A percentile compares a stretch with the other conserved stretches of the same genome.
These are phyloP conservation scores for Embiotoca jacksoni DNA, from an alignment of 2,113 vertebrate species.

Conservation along the genomic window DNA sequence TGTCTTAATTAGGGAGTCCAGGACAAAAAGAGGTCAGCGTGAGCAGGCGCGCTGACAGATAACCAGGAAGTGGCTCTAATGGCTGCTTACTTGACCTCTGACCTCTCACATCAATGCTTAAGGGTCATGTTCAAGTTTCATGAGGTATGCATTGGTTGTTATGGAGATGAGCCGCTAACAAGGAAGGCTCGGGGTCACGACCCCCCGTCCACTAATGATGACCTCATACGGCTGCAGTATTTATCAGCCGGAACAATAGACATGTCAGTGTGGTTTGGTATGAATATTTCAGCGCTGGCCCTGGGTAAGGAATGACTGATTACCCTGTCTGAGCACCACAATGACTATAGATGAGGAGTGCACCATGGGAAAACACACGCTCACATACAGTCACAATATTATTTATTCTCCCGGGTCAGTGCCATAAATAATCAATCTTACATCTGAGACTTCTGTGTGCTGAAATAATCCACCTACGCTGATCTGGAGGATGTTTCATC, in stretches of 20 bases:
- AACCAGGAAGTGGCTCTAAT: slow-evolving; percentile 91
- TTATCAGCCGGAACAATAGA: slow-evolving; percentile 68
- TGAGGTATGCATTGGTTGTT: slow-evolving; percentile 84
- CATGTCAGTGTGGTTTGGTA: slow-evolving; percentile 58
- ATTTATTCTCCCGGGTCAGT: slow-evolving; percentile 56
- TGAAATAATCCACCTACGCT: slow-evolving; percentile 37
- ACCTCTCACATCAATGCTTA: slow-evolving; percentile 82
- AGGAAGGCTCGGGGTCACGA: slow-evolving; percentile 53
- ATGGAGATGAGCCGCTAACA: slow-evolving; percentile 77
- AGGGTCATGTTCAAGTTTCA: slow-evolving; percentile 91
- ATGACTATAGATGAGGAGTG: slow-evolving; percentile 64
- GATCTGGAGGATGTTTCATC: slow-evolving; percentile 22
- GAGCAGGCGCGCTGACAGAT: slow-evolving; percentile 86
- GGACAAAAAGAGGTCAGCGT: slow-evolving; percentile 87
- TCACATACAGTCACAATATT: slow-evolving; percentile 56
- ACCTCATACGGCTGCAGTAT: slow-evolving; percentile 67
- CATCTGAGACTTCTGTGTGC: slow-evolving; percentile 41
- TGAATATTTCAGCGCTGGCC: slow-evolving; percentile 69
- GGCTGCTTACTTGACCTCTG: slow-evolving; percentile 86
- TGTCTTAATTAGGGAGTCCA: slow-evolving; percentile 75
- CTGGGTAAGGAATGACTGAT: slow-evolving; percentile 67
- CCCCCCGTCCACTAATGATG: slow-evolving; percentile 70
- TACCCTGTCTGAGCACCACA: slow-evolving; percentile 66
- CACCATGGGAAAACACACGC: slow-evolving; percentile 56
- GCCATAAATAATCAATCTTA: slow-evolving; percentile 51